These are phyloP conservation scores for Chloebia gouldiae DNA, from an alignment of 2,113 vertebrate species.

Conservation along the genomic window DNA sequence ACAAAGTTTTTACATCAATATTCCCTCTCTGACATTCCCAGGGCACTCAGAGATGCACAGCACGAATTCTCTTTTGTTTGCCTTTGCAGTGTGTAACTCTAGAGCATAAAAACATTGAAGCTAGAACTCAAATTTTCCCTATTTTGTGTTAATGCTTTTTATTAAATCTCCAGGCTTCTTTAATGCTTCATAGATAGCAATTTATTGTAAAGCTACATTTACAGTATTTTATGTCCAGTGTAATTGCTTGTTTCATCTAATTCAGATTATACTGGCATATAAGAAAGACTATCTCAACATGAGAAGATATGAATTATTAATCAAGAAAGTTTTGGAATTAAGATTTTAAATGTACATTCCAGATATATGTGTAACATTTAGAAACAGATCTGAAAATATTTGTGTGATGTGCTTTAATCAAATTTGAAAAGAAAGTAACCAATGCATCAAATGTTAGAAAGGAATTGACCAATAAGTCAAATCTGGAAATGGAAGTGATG, in stretches of 20 bases:
- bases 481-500: constrained; percentile 63
- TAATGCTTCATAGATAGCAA: constrained; percentile 35
- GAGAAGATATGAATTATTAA: constrained; percentile 50
- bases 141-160: constrained; percentile 49
- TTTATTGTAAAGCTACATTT: constrained; percentile 68
- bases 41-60: not conserved
- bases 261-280: constrained; percentile 65
- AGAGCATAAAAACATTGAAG: constrained; percentile 10
- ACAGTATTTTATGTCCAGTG: constrained; percentile 55
- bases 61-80: not conserved
- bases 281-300: constrained; percentile 28
- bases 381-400: constrained; percentile 68
- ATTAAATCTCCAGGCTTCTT: constrained; percentile 55
- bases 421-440: constrained; percentile 73
- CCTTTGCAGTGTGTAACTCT: not conserved
- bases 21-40: not conserved
- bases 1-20: not conserved
- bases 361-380: constrained; percentile 67
- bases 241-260: constrained; percentile 71
- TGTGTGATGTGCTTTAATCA: constrained; percentile 72
- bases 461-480: constrained; percentile 74
- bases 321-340: constrained; percentile 66
- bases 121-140: constrained; percentile 12
- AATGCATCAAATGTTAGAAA: constrained; percentile 70
- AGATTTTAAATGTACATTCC: constrained; percentile 62